A percentile compares a stretch with the other conserved stretches of the same genome.
Evolutionary conservation across 2,113 vertebrate species (phyloP).

Genomic region (Engystomops pustulosus): DNA sequence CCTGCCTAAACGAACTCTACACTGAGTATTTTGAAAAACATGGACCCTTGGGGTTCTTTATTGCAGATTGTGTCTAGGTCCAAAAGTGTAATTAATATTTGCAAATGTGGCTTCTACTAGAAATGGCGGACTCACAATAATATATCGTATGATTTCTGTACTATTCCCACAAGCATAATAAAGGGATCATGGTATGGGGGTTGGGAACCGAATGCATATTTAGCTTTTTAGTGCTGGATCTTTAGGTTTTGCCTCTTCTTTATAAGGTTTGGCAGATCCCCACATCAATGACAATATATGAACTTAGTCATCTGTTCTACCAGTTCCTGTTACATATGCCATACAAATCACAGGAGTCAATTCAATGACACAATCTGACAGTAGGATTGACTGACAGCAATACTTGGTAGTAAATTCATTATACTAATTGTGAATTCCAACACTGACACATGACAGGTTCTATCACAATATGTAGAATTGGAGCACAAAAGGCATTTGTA

Average conservation of each 20-base stretch:
- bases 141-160: no score
- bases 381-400: slow-evolving; percentile 1
- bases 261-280: neutral
- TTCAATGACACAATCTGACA: slow-evolving; percentile 11
- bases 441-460: neutral
- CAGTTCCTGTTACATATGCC: neutral
- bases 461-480: slow-evolving; percentile 23
- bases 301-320: slow-evolving; percentile 2
- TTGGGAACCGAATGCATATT: no score
- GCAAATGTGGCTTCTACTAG: no score
- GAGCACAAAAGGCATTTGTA: slow-evolving; percentile 7
- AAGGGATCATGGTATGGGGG: no score
- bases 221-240: neutral
- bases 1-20: no score
- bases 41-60: no score
- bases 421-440: slow-evolving; percentile 10
- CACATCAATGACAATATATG: neutral
- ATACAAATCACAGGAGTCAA: neutral
- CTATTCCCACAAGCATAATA: no score
- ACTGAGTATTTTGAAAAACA: no score
- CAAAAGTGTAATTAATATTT: no score
- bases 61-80: no score
- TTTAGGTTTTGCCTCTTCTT: neutral
- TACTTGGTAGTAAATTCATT: slow-evolving; percentile 1
- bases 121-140: no score